Percentiles rank a stretch among this genome's conserved stretches.
phyloP scores from a whole-genome alignment of 2,888 invertebrate species.

The Netelia inedita region DNA sequence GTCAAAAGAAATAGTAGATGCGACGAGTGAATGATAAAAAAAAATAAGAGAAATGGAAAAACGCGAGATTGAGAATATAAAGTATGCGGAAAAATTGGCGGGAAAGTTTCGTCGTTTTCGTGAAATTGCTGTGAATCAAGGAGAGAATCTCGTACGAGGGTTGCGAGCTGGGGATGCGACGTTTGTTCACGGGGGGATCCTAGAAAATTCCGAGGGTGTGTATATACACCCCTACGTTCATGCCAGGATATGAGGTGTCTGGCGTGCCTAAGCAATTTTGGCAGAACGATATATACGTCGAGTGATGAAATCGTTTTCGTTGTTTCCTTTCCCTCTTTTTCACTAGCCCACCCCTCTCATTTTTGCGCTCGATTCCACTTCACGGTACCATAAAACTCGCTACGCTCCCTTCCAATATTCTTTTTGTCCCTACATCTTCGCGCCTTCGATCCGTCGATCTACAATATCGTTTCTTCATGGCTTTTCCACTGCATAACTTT shows the following conservation, averaged over 20 bases:
- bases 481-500: constrained; percentile 34
- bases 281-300: constrained; percentile 57
- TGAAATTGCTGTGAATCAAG: constrained; percentile 30
- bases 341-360: not conserved
- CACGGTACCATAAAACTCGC: constrained; percentile 53
- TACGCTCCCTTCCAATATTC: constrained; percentile 36
- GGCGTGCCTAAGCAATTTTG: constrained; percentile 66
- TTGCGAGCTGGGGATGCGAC: not conserved
- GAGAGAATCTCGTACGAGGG: constrained; percentile 53
- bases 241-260: constrained; percentile 58
- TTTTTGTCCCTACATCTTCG: constrained; percentile 1
- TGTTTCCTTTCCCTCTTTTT: constrained; percentile 25
- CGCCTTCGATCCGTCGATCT: constrained; percentile 30
- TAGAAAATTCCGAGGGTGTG: constrained; percentile 39
- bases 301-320: constrained; percentile 65
- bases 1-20: constrained; percentile 41
- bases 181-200: constrained; percentile 53
- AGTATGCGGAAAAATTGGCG: constrained; percentile 42
- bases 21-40: not conserved
- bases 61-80: constrained; percentile 48
- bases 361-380: constrained; percentile 61
- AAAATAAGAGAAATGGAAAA: not conserved
- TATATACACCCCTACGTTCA: constrained; percentile 16
- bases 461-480: constrained; percentile 27
- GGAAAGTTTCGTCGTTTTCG: constrained; percentile 36